phyloP scores from a whole-genome alignment of 2,113 vertebrate species.

The Nasalis larvatus region DNA sequence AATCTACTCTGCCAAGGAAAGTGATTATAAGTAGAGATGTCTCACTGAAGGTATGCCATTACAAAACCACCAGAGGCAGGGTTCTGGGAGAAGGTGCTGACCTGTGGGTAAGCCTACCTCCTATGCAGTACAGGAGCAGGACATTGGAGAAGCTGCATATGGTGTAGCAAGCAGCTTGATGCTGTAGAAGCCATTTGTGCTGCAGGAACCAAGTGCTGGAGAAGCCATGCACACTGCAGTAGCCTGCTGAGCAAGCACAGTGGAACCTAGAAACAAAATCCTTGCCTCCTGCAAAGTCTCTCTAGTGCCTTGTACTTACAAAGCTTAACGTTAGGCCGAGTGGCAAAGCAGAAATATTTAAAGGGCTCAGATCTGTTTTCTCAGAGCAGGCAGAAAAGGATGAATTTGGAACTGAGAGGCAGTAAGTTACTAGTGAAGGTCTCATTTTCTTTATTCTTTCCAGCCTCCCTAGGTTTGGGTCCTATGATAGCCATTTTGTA shows the following conservation, averaged over 20 bases:
- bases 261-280: neutral
- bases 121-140: neutral
- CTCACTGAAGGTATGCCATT: neutral
- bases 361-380: constrained; percentile 30
- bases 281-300: neutral
- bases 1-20: neutral
- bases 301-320: neutral
- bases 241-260: neutral
- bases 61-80: neutral
- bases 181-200: neutral
- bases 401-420: neutral
- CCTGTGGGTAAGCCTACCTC: neutral
- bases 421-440: neutral
- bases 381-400: constrained; percentile 14
- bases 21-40: neutral
- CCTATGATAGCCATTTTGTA: neutral
- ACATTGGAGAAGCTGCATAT: neutral
- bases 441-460: constrained; percentile 20
- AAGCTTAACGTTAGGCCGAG: neutral
- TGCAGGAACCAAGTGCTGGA: neutral
- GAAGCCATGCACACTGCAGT: neutral
- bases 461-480: neutral
- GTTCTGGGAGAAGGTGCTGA: neutral
- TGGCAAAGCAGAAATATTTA: neutral
- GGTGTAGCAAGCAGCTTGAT: neutral